These are phyloP conservation scores for Phalacrocorax pelagicus DNA, from an alignment of 2,113 vertebrate species.

Conservation along the genomic window DNA sequence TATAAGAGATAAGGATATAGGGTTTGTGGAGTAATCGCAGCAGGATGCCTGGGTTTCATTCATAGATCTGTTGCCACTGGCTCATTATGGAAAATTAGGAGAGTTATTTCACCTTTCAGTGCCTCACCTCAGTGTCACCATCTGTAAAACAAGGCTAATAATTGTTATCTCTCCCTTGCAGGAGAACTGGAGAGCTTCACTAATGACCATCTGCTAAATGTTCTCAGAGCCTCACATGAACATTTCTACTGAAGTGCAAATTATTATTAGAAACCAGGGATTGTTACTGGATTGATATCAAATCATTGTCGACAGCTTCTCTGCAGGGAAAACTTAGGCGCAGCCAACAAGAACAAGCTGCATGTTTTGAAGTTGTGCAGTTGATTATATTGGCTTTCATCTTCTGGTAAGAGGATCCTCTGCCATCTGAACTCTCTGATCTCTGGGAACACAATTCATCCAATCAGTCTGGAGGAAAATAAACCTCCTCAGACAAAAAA, in stretches of 20 bases:
- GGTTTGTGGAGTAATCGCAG: slow-evolving; percentile 35
- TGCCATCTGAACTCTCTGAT: slow-evolving; percentile 70
- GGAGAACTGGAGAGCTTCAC: slow-evolving; percentile 32
- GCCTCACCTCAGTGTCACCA: slow-evolving; percentile 54
- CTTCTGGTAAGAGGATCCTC: slow-evolving; percentile 68
- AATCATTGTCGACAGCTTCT: slow-evolving; percentile 69
- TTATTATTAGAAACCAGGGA: slow-evolving; percentile 70
- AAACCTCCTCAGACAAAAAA: slow-evolving; percentile 57
- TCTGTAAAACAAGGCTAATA: slow-evolving; percentile 59
- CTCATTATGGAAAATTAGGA: slow-evolving; percentile 35
- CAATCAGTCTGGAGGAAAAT: slow-evolving; percentile 61
- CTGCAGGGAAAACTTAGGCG: slow-evolving; percentile 68
- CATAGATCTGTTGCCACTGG: slow-evolving; percentile 56
- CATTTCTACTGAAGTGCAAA: slow-evolving; percentile 67
- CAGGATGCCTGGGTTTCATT: slow-evolving; percentile 60
- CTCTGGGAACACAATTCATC: slow-evolving; percentile 65
- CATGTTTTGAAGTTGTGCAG: slow-evolving; percentile 71
- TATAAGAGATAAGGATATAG: slow-evolving; percentile 39
- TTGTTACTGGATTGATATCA: slow-evolving; percentile 71
- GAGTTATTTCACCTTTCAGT: slow-evolving; percentile 57
- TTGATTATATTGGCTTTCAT: slow-evolving; percentile 73
- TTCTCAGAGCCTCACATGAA: slow-evolving; percentile 61
- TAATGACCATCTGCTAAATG: slow-evolving; percentile 66
- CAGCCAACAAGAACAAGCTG: slow-evolving; percentile 70
- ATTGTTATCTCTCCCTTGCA: slow-evolving; percentile 68